A percentile compares a stretch with the other conserved stretches of the same genome.
Evolutionary conservation across 2,888 invertebrate genomes (phyloP).

Genomic region (Hypena proboscidalis): DNA sequence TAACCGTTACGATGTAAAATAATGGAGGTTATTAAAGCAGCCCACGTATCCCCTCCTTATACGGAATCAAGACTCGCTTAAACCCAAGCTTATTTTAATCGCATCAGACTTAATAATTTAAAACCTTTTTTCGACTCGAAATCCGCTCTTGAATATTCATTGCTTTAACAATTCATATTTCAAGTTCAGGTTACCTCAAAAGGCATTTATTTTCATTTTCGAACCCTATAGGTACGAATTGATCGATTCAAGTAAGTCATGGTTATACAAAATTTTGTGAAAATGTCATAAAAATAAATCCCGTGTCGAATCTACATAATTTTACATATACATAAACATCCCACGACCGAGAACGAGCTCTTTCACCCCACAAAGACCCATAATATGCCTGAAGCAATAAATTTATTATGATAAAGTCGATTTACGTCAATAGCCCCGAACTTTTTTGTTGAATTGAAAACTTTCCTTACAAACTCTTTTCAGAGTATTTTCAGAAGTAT

Average conservation of each 20-base stretch:
- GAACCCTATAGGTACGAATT: no score
- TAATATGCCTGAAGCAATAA: conserved; percentile 45
- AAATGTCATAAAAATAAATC: conserved; percentile 37
- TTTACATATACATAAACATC: conserved; percentile 39
- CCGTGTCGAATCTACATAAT: conserved; percentile 33
- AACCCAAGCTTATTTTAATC: conserved; percentile 14
- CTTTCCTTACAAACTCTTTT: conserved; percentile 40
- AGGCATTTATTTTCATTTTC: no score
- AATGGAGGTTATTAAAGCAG: conserved; percentile 28
- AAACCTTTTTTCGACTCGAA: conserved; percentile 2
- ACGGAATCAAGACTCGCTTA: conserved; percentile 8
- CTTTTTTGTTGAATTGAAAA: conserved; percentile 46
- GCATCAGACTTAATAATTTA: conserved; percentile 3
- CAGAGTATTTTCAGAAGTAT: conserved; percentile 30
- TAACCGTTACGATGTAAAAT: conserved; percentile 35
- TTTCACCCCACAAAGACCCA: conserved; percentile 38
- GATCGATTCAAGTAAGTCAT: no score
- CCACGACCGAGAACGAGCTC: conserved; percentile 30
- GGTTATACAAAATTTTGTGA: background rate
- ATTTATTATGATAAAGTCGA: conserved; percentile 48
- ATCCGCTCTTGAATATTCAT: conserved; percentile 9
- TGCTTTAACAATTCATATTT: conserved; percentile 2
- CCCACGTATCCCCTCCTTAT: conserved; percentile 27
- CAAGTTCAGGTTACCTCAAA: background rate
- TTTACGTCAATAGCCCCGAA: conserved; percentile 43